Evolutionary conservation across 53 echinoderm and acorn worm species (phyloP), one percentile per base, ranked within the genome.

Genomic region (Holothuria scabra): DNA sequence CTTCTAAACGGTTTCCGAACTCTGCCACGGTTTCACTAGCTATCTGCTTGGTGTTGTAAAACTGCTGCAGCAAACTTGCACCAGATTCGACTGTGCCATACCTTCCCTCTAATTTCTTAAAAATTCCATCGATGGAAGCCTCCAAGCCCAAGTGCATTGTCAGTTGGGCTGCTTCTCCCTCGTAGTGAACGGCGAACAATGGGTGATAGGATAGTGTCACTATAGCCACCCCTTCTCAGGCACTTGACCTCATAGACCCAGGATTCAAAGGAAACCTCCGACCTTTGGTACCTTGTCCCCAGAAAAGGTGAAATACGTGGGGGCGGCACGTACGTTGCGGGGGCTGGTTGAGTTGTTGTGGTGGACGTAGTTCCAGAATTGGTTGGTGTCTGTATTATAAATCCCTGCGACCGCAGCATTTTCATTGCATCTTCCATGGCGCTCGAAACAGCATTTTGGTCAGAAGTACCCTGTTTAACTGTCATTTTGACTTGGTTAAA

Each of bases 31-130:
- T 52, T 41, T 85, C 89, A 20, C 59, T 60, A 0, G 13, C 10
- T 18, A 44, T 20, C 34, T 89, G 85, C 35, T 46, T 59, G 8
- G 31, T 22, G 19, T 79, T 87, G 35, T 89, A 89, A 5, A 85
- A 21, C 23, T 89, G 89, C 71, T 85, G 80, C 0, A 89, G 74
- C 32, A 89, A 34, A 5, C 62, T 76, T 18, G 89, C 80, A 18
- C 85, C 85, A 11, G 62, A 49, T 12, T 89, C 81, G 9, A 89
- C 81, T 0, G 85, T 81, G 12, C 89, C 85, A 68, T 85, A 89
- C 9, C 74, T 52, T 16, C 85, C 85, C 10, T 89, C 89, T 8
- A 89, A 34, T 49, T 89, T 89, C 7, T 60, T 22, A 1, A 81
- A 9, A 3, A 89, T 80, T 2, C 28, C 60, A 0, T 67, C 62